Base-by-base conservation (phyloP, 1,140 invertebrate genomes). In the Drosophila hydei region DNA sequence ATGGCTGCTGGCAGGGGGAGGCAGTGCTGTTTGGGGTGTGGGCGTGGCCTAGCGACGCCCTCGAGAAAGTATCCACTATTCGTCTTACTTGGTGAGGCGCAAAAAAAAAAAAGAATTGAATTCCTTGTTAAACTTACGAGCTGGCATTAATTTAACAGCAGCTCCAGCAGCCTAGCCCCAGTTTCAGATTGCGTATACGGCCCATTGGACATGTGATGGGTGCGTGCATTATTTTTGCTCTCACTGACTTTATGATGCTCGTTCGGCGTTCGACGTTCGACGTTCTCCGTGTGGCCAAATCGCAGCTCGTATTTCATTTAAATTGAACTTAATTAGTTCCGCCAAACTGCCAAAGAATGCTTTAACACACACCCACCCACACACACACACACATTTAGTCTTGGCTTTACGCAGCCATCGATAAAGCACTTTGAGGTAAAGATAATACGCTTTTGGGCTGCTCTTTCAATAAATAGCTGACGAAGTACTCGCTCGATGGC, bases 121-220 rank as follows among this genome's bases (percentile, higher is more conserved):
- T 88, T 88, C 83, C 83, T 83, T 88, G 83, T 83, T 88, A 88
- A 88, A 88, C 83, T 88, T 88, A 88, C 83, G 83, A 88, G 83
- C 83, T 71, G 72, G 78, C 83, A 88, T 88, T 88, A 88, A 88
- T 88, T 88, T 88, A 88, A 88, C 75, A 88, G 83, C 83, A 69
- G 55, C 61, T 30, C 38, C 12, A 16, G 58, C 77, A 45, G 25
- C 27, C 27, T 21, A 62, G 47, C 51, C 38, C 8, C 30, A 11
- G 54, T 11, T 75, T 81, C 43, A 83, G 77, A 88, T 83, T 88
- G 81, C 83, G 83, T 79, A 88, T 77, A 83, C 78, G 84, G 68
- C 78, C 84, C 84, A 88, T 88, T 88, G 83, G 75, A 68, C 68
- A 51, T 58, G 58, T 56, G 64, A 58, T 74, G 56, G 56, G 71